Evolutionary conservation across 2,113 vertebrate species (phyloP).

Genomic region (Campylorhamphus procurvoides): DNA sequence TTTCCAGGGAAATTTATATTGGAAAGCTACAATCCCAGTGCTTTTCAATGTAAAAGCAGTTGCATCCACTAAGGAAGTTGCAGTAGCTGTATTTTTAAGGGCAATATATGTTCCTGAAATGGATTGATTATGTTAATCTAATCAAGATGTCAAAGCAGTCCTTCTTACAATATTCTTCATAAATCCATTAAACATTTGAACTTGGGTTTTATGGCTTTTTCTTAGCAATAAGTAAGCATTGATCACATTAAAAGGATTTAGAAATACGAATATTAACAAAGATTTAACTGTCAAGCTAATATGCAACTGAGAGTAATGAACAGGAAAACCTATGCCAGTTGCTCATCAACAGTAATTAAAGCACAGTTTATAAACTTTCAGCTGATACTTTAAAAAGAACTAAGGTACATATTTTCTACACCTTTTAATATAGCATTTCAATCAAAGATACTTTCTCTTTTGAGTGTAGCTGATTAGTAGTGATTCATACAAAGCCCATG

Average conservation of each 20-base stretch:
- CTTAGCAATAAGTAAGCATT: background rate
- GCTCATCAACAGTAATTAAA: background rate
- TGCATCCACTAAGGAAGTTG: background rate
- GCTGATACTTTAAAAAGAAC: background rate
- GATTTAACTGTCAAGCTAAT: background rate
- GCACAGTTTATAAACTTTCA: background rate
- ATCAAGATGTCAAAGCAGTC: constrained; percentile 13
- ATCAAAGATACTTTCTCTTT: background rate
- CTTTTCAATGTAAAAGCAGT: background rate
- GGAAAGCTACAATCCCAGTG: background rate
- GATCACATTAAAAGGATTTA: constrained; percentile 4
- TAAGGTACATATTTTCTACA: background rate
- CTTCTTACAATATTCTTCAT: constrained; percentile 3
- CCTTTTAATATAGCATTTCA: background rate
- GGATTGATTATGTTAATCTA: constrained; percentile 36
- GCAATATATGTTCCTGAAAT: background rate
- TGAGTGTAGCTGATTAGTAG: background rate
- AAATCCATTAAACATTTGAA: constrained; percentile 34
- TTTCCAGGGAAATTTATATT: background rate
- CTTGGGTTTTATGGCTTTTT: background rate
- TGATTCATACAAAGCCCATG: background rate
- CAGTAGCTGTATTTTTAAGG: background rate
- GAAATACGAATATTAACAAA: background rate
- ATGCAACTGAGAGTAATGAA: background rate
- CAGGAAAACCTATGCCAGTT: background rate